A percentile compares a stretch with the other conserved stretches of the same genome.
phyloP scores from a whole-genome alignment of 2,888 invertebrate genomes.

The Pterostichus madidus region DNA sequence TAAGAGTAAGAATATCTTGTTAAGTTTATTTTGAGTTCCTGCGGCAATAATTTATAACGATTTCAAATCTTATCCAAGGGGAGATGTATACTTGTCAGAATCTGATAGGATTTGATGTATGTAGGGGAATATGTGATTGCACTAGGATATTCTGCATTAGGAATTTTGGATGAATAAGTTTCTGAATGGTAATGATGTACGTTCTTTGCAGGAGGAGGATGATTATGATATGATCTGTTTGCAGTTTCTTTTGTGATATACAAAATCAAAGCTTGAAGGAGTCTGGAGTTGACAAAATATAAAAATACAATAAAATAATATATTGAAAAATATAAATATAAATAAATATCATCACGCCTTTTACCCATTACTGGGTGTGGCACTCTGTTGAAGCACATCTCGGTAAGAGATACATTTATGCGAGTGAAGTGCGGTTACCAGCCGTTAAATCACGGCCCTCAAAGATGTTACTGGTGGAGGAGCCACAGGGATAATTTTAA shows the following conservation, averaged over 20 bases:
- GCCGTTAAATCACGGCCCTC: too few species aligned
- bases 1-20: constrained; percentile 57
- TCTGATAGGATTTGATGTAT: constrained; percentile 49
- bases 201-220: not conserved
- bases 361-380: too few species aligned
- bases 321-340: too few species aligned
- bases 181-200: not conserved
- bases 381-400: too few species aligned
- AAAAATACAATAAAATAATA: too few species aligned
- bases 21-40: constrained; percentile 57
- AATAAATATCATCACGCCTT: too few species aligned
- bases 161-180: constrained; percentile 21
- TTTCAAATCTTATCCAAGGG: constrained; percentile 53
- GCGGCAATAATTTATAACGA: constrained; percentile 55
- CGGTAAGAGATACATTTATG: too few species aligned
- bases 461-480: too few species aligned
- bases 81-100: constrained; percentile 15
- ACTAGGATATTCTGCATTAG: constrained; percentile 40
- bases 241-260: constrained; percentile 34
- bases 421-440: too few species aligned
- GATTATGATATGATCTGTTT: constrained; percentile 31
- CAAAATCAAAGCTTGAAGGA: not conserved
- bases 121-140: constrained; percentile 27
- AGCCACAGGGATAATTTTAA: too few species aligned
- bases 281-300: too few species aligned